These are phyloP conservation scores for Caenorhabditis doughertyi DNA, from an alignment of 2,888 invertebrate species.

Conservation along the genomic window DNA sequence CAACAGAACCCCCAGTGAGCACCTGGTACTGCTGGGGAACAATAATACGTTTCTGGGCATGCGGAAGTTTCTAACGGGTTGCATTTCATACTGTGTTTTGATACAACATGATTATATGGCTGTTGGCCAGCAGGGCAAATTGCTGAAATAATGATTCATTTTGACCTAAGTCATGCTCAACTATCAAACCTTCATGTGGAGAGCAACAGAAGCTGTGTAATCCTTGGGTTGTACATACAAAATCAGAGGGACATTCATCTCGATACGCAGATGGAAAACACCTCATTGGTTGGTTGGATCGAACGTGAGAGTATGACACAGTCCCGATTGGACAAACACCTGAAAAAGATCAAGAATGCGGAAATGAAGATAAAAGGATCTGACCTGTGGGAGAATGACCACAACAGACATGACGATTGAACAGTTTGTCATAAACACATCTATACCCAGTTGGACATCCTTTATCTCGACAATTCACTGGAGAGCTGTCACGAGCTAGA, in stretches of 20 bases:
- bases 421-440: constrained; percentile 70
- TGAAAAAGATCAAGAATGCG: constrained; percentile 28
- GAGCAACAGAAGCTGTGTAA: constrained; percentile 67
- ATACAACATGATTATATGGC: constrained; percentile 65
- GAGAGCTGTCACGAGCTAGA: constrained; percentile 64
- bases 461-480: constrained; percentile 50
- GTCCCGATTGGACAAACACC: constrained; percentile 70
- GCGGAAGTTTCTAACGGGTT: constrained; percentile 66
- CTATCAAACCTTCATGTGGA: constrained; percentile 59
- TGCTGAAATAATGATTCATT: constrained; percentile 28
- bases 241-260: constrained; percentile 68
- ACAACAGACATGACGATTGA: constrained; percentile 71
- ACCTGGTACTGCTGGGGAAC: constrained; percentile 70
- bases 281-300: constrained; percentile 56
- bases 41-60: constrained; percentile 67
- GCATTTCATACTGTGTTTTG: constrained; percentile 69
- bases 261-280: constrained; percentile 62
- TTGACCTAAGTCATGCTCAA: neutral
- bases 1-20: constrained; percentile 72
- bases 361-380: neutral
- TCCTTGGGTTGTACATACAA: constrained; percentile 67
- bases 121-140: constrained; percentile 69
- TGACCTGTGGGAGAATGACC: constrained; percentile 66
- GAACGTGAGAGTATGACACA: constrained; percentile 60
- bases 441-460: constrained; percentile 67